phyloP scores from a whole-genome alignment of 2,888 invertebrate species.

The Adineta ricciae region DNA sequence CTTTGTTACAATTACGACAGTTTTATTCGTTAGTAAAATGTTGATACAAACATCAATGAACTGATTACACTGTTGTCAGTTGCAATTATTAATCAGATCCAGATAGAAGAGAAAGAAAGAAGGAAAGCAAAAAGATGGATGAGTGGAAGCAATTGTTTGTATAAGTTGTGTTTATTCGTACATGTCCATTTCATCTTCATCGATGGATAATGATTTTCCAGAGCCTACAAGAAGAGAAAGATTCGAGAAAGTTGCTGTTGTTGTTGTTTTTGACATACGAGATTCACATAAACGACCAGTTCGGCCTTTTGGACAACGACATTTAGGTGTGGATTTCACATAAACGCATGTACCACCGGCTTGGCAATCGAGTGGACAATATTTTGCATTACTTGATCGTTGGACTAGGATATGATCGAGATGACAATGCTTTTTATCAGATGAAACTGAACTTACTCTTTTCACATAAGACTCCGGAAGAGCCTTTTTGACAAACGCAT shows the following conservation, averaged over 20 bases:
- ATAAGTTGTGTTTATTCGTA: not conserved
- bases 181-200: not conserved
- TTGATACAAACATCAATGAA: not conserved
- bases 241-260: not conserved
- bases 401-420: not conserved
- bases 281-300: not conserved
- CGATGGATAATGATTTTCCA: not conserved
- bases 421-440: not conserved
- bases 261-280: not conserved
- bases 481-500: not conserved
- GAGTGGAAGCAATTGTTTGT: not conserved
- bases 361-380: slow-evolving; percentile 3
- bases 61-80: not conserved
- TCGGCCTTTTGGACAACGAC: slow-evolving; percentile 1
- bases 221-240: not conserved
- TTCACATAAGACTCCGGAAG: not conserved
- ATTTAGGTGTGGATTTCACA: not conserved
- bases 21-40: too few species aligned
- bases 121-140: too few species aligned
- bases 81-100: not conserved
- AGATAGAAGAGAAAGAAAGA: not conserved
- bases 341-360: slow-evolving; percentile 3
- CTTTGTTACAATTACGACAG: too few species aligned
- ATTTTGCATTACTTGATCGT: not conserved
- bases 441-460: not conserved